Evolutionary conservation across 2,888 invertebrate species (phyloP).

Genomic region (Willowsia nigromaculata): DNA sequence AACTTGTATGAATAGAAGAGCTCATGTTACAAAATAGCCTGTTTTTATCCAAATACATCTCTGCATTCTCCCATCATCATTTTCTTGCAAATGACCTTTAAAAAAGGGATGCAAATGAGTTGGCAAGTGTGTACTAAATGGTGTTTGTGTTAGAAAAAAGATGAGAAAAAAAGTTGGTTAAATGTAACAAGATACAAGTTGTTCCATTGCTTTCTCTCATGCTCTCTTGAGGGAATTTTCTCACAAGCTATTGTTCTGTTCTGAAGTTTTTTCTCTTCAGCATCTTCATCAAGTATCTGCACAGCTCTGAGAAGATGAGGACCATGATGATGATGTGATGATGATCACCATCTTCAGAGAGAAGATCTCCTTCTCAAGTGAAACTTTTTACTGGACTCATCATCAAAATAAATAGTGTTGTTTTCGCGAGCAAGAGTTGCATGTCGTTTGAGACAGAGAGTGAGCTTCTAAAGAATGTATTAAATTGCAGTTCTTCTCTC

Average conservation of each 20-base stretch:
- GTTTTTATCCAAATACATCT: neutral
- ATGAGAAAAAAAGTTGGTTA: neutral
- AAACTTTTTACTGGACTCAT: slow-evolving; percentile 16
- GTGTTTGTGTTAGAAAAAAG: neutral
- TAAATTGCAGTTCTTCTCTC: neutral
- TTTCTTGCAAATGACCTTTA: slow-evolving; percentile 7
- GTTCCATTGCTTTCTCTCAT: neutral
- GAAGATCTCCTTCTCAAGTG: neutral
- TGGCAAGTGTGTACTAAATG: slow-evolving; percentile 32
- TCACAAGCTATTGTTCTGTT: too few relatives aligned
- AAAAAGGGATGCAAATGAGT: slow-evolving; percentile 31
- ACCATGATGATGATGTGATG: neutral
- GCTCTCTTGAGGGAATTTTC: slow-evolving; percentile 10
- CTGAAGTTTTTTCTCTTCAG: neutral
- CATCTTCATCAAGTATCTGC: neutral
- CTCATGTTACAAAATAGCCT: neutral
- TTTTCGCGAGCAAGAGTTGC: too few relatives aligned
- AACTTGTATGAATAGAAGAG: too few relatives aligned
- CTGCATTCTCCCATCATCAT: neutral
- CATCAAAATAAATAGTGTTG: slow-evolving; percentile 7
- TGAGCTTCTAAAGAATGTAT: neutral
- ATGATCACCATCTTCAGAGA: neutral
- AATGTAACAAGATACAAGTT: neutral
- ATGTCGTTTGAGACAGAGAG: too few relatives aligned
- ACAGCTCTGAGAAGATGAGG: neutral